Percentiles rank a stretch among this genome's conserved stretches.
Evolutionary conservation across 2,888 invertebrate genomes (phyloP).

Genomic region (Yponomeuta plumbellus): DNA sequence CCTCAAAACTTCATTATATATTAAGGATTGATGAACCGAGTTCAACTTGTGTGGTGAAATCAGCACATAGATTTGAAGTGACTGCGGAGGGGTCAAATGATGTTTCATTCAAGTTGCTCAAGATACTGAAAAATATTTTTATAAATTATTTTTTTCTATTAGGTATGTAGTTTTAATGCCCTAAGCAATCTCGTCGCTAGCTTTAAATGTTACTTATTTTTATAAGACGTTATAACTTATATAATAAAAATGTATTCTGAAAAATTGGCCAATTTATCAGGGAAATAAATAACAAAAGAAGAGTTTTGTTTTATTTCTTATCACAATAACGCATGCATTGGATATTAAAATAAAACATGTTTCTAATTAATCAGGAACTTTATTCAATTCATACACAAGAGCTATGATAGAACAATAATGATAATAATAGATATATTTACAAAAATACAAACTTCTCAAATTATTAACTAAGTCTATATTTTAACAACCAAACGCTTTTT

Average conservation of each 20-base stretch:
- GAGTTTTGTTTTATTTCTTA: too few species aligned
- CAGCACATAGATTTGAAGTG: too few species aligned
- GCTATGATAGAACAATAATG: conserved; percentile 33
- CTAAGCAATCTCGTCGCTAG: neutral
- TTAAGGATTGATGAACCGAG: too few species aligned
- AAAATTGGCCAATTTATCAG: conserved; percentile 19
- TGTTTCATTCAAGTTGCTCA: too few species aligned
- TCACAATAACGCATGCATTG: too few species aligned
- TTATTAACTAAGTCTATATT: conserved; percentile 39
- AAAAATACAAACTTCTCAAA: conserved; percentile 71
- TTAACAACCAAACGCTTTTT: conserved; percentile 44
- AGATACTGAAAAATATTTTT: too few species aligned
- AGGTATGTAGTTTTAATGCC: too few species aligned
- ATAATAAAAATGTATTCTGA: neutral
- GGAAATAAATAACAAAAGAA: conserved; percentile 15
- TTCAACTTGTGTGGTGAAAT: too few species aligned
- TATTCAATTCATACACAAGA: conserved; percentile 55
- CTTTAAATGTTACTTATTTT: neutral
- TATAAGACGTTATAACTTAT: neutral
- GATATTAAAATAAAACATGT: neutral
- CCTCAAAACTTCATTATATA: too few species aligned
- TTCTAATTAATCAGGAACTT: conserved; percentile 69
- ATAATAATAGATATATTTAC: conserved; percentile 42
- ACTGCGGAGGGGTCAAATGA: too few species aligned
- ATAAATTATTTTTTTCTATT: too few species aligned